phyloP scores from a whole-genome alignment of 2,888 invertebrate genomes.

The Parnassius apollo region DNA sequence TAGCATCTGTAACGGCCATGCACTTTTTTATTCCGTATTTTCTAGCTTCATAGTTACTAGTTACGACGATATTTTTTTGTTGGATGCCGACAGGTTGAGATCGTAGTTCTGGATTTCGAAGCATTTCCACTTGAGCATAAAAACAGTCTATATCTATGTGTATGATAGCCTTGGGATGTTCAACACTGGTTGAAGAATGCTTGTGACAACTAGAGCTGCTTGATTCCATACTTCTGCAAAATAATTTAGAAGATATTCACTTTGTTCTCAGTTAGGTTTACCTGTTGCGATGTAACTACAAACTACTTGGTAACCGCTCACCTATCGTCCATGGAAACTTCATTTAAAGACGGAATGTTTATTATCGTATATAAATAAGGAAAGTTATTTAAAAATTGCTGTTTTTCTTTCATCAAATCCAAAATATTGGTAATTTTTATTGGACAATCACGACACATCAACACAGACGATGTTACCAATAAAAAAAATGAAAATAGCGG shows the following conservation, averaged over 20 bases:
- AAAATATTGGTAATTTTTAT: conserved; percentile 75
- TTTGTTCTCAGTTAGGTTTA: conserved; percentile 68
- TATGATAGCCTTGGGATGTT: conserved; percentile 86
- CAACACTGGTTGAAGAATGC: conserved; percentile 44
- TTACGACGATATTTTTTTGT: conserved; percentile 92
- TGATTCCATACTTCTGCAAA: conserved; percentile 74
- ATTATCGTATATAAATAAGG: conserved; percentile 54
- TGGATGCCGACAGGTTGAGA: conserved; percentile 88
- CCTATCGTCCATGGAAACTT: conserved; percentile 70
- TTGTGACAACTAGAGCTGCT: conserved; percentile 66
- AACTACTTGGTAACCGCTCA: conserved; percentile 52
- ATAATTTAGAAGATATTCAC: conserved; percentile 63
- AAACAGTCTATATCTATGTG: conserved; percentile 92
- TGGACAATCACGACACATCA: conserved; percentile 80
- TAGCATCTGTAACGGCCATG: conserved; percentile 88
- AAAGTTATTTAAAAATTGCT: conserved; percentile 51
- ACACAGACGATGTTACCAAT: conserved; percentile 67
- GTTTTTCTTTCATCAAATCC: conserved; percentile 75
- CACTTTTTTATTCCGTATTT: conserved; percentile 88
- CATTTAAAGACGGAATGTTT: conserved; percentile 58
- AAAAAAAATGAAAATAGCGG: conserved; percentile 13
- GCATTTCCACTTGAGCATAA: conserved; percentile 93
- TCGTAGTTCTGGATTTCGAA: conserved; percentile 84
- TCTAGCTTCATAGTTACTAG: conserved; percentile 91
- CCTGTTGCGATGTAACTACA: conserved; percentile 61